phyloP scores from a whole-genome alignment of 2,113 vertebrate species.

The Notechis scutatus region DNA sequence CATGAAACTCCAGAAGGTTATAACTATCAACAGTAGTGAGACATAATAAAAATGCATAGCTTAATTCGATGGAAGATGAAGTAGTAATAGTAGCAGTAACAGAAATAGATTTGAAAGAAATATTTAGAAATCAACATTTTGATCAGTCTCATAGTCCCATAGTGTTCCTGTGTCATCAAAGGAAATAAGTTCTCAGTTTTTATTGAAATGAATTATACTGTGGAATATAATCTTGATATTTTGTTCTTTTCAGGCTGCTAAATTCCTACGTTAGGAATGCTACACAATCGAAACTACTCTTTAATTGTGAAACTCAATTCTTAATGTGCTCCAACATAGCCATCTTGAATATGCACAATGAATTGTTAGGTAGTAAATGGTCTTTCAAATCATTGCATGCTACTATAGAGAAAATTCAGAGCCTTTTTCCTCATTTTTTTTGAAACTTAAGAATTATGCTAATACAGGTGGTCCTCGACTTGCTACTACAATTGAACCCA shows the following conservation, averaged over 20 bases:
- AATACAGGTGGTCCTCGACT: not conserved
- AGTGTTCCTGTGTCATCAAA: not conserved
- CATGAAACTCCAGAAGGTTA: not conserved
- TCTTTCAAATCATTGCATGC: not conserved
- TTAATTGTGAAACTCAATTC: not conserved
- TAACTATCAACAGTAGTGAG: not conserved
- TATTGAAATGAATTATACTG: not conserved
- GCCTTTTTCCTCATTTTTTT: not conserved
- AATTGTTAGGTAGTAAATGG: not conserved
- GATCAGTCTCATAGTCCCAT: not conserved
- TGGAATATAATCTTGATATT: too few species aligned
- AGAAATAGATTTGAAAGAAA: not conserved
- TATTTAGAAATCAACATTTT: not conserved
- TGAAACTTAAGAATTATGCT: not conserved
- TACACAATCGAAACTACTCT: not conserved
- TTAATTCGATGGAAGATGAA: not conserved
- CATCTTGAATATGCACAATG: not conserved
- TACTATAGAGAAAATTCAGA: not conserved
- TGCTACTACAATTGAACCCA: not conserved
- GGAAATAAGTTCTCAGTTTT: not conserved
- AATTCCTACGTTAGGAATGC: not conserved
- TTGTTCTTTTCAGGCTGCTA: not conserved
- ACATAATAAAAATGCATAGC: not conserved
- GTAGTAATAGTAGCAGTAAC: not conserved
- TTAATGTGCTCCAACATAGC: not conserved